Conservation (phyloP, 2,797 vertebrate genomes). For the Natrix natrix region DNA sequence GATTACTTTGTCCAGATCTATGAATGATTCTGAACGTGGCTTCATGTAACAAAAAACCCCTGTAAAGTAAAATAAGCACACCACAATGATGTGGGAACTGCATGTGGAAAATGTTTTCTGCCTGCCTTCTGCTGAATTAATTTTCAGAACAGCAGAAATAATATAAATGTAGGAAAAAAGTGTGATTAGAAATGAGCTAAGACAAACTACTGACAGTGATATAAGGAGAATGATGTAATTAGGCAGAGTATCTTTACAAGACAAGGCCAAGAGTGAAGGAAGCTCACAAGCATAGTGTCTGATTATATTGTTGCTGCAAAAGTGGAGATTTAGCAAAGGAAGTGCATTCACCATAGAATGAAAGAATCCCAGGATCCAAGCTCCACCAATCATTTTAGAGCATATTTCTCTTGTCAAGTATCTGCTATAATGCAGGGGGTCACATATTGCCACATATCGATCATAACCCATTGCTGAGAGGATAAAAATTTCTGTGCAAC, state of each 20-base stretch:
- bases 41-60: too few relatives aligned
- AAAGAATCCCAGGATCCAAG: conserved; percentile 22
- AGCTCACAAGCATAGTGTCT: conserved; percentile 53
- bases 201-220: conserved; percentile 31
- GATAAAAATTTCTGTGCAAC: conserved; percentile 47
- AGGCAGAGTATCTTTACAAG: conserved; percentile 20
- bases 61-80: too few relatives aligned
- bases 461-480: conserved; percentile 46
- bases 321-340: conserved; percentile 31
- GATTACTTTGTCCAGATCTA: too few relatives aligned
- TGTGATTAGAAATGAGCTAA: conserved; percentile 33
- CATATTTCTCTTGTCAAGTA: neutral
- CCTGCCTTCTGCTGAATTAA: conserved; percentile 2
- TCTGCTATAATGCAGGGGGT: conserved; percentile 34
- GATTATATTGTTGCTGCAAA: conserved; percentile 23
- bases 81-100: too few relatives aligned
- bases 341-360: neutral
- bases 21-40: too few relatives aligned
- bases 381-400: neutral
- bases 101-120: too few relatives aligned
- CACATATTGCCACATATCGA: neutral
- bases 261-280: conserved; percentile 39
- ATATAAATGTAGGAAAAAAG: conserved; percentile 45
- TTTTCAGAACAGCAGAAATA: conserved; percentile 30
- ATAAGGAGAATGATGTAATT: conserved; percentile 30